Evolutionary conservation across 2,888 invertebrate genomes (phyloP).

Genomic region (Coelogynopora nodosa): DNA sequence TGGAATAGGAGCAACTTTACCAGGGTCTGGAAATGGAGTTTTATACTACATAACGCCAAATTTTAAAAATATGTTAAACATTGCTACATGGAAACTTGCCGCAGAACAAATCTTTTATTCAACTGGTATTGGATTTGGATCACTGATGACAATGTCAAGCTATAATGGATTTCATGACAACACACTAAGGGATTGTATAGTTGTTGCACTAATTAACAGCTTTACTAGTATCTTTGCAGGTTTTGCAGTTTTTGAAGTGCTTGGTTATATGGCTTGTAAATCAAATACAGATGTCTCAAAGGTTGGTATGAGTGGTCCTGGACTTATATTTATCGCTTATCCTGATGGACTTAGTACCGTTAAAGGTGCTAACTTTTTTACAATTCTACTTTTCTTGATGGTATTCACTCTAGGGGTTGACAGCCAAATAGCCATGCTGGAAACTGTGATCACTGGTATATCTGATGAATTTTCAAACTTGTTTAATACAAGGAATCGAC

Average conservation of each 20-base stretch:
- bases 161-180: constrained; percentile 37
- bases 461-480: neutral
- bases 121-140: constrained; percentile 20
- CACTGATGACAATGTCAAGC: constrained; percentile 15
- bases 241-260: constrained; percentile 50
- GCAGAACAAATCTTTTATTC: constrained; percentile 36
- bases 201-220: constrained; percentile 13
- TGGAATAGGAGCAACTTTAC: neutral
- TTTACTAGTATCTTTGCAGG: constrained; percentile 35
- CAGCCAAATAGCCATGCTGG: constrained; percentile 32
- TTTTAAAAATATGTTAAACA: neutral
- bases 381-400: constrained; percentile 38
- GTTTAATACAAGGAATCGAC: neutral
- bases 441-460: neutral
- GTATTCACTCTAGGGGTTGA: constrained; percentile 35
- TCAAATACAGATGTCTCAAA: constrained; percentile 46
- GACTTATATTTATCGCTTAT: constrained; percentile 41
- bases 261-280: constrained; percentile 51
- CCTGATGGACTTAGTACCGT: constrained; percentile 32
- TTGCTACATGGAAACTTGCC: constrained; percentile 34
- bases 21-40: neutral
- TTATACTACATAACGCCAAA: neutral
- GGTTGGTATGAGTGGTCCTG: constrained; percentile 48
- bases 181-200: neutral
- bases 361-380: constrained; percentile 1